phyloP scores from a whole-genome alignment of 1,140 invertebrate genomes.

The Nasonia giraulti region DNA sequence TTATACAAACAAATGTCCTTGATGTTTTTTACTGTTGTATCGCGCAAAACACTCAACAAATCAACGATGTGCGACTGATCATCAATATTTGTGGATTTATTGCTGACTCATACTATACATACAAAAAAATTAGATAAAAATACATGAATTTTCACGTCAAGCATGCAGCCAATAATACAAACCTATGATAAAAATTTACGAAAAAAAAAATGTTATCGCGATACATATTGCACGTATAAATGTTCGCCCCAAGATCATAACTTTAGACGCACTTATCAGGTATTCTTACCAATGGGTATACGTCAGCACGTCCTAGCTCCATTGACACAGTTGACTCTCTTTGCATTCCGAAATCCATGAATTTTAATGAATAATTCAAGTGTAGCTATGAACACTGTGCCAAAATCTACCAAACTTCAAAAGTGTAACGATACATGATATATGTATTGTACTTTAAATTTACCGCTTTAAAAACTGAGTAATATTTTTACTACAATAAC shows the following conservation, averaged over 20 bases:
- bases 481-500: not conserved
- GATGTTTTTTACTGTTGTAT: slow-evolving; percentile 1
- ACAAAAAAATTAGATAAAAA: not conserved
- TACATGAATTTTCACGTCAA: not conserved
- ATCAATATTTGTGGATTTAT: not conserved
- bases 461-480: too few species aligned
- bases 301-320: not conserved
- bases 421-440: too few species aligned
- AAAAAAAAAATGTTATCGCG: not conserved
- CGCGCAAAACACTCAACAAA: not conserved
- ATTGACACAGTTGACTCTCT: not conserved
- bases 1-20: slow-evolving; percentile 6
- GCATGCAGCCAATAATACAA: not conserved
- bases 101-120: not conserved
- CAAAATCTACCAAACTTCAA: too few species aligned
- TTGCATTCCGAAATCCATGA: not conserved
- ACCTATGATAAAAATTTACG: not conserved
- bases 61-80: not conserved
- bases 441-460: too few species aligned
- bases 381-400: too few species aligned
- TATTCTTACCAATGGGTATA: not conserved
- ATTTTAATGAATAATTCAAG: not conserved
- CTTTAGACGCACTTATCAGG: not conserved
- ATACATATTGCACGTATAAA: not conserved
- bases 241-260: not conserved